Evolutionary conservation across 2,888 invertebrate genomes (phyloP), one percentile per base, ranked within the genome.

Genomic region (Noctua fimbriata): DNA sequence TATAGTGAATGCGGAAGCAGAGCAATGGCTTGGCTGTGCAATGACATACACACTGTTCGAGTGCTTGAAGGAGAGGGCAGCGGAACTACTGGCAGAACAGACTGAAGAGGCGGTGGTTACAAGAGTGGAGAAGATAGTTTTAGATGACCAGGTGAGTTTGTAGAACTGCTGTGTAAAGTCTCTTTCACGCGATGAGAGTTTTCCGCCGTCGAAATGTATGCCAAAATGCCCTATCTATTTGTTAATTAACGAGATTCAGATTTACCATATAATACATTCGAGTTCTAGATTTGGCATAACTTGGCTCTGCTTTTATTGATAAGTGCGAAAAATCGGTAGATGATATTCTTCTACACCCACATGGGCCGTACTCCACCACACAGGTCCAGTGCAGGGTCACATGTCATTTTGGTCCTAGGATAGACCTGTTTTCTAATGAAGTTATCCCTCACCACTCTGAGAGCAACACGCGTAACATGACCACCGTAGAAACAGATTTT

Each of bases 31-130:
- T 28, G 99, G 99, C 1, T 98, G 98, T 95, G 99, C 99, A 5
- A 99, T 99, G 99, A 99, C 99, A 0, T 99, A 99, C 92, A 98
- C 99, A 0, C 95, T 99, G 75, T 99, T 99, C 93, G 99, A 99
- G 95, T 98, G 98, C 94, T 97, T 99, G 28, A 99, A 99, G 94
- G 99, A 99, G 93, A 98, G 98, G 91, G 97, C 98, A 55, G 95
- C 97, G 0, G 98, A 98, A 74, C 93, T 99, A 75, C 95, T 98
- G 16, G 96, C 97, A 0, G 97, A 97, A 1, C 99, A 99, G 93
- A 98, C 98, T 0, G 98, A 98, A 24, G 94, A 97, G 60, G 95
- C 89, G 88, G 96, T 92, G 63, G 95, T 87, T 7, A 90, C 95
- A 32, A 93, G 97, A 79, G 94, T 97, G 5, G 97, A 97, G 81